A percentile compares a stretch with the other conserved stretches of the same genome.
phyloP scores from a whole-genome alignment of 2,888 invertebrate species.

The Clitarchus hookeri region DNA sequence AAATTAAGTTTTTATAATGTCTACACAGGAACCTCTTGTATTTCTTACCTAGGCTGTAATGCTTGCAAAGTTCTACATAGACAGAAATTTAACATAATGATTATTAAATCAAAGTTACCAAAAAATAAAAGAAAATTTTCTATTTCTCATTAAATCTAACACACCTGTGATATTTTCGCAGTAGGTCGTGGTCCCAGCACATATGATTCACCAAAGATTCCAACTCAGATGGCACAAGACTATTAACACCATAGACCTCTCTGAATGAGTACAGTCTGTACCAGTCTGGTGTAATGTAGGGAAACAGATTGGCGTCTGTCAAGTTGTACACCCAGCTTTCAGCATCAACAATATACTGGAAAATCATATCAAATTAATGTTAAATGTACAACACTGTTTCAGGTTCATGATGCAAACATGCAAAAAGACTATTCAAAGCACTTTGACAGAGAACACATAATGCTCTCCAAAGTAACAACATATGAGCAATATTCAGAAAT shows the following conservation, averaged over 20 bases:
- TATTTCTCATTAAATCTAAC: not conserved
- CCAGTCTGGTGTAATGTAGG: conserved; percentile 33
- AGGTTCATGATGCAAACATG: no score
- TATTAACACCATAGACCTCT: conserved; percentile 33
- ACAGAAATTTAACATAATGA: no score
- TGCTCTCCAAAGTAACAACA: no score
- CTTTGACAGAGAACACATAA: no score
- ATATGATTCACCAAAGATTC: conserved; percentile 30
- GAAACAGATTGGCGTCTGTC: conserved; percentile 32
- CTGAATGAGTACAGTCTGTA: conserved; percentile 31
- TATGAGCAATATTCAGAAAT: no score
- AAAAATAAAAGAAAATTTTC: not conserved
- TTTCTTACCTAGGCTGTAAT: no score
- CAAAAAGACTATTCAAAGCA: no score
- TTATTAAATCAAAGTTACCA: no score
- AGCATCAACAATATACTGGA: conserved; percentile 30
- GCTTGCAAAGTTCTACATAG: no score
- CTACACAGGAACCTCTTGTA: no score
- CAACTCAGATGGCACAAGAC: conserved; percentile 26
- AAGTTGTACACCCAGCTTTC: conserved; percentile 36
- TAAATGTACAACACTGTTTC: no score
- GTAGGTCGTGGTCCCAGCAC: conserved; percentile 23
- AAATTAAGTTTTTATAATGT: no score
- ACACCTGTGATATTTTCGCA: conserved; percentile 34
- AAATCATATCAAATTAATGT: not conserved